Conservation (phyloP, 2,888 invertebrate species). For the Eristalinus sepulchralis region DNA sequence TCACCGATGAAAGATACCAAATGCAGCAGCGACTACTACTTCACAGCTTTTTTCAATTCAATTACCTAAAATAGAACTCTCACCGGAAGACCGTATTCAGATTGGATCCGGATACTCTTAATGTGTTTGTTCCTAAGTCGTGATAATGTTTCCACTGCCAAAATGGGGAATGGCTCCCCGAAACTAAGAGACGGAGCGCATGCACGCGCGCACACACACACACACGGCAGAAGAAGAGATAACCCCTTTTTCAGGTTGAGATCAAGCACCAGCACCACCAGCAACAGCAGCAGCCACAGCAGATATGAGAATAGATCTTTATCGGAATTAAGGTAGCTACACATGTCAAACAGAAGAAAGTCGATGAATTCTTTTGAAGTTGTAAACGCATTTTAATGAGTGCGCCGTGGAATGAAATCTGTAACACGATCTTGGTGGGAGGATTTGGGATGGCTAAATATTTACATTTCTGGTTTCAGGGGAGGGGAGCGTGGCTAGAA, state of each 20-base stretch:
- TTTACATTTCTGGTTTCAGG: neutral
- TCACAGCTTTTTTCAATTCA: neutral
- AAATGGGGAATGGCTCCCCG: neutral
- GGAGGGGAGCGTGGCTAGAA: too few relatives aligned
- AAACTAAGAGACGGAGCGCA: too few relatives aligned
- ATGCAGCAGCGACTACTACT: neutral
- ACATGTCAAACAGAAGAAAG: neutral
- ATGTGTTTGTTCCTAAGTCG: neutral
- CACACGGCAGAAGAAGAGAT: neutral
- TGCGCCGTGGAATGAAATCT: neutral
- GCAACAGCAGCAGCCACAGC: neutral
- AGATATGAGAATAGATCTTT: neutral
- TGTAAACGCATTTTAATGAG: neutral
- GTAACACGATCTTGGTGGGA: neutral
- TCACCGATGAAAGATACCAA: conserved; percentile 2
- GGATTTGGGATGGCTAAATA: neutral
- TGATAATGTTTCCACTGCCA: neutral
- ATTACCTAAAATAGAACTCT: conserved; percentile 35
- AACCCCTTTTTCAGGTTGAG: neutral
- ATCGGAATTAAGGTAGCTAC: conserved; percentile 2
- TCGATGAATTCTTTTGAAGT: neutral
- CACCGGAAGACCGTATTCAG: conserved; percentile 10
- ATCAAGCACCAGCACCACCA: neutral
- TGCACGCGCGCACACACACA: too few relatives aligned
- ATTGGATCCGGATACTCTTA: conserved; percentile 38